Conservation (phyloP, 2,888 invertebrate genomes). For the Drosophila kokeensis region DNA sequence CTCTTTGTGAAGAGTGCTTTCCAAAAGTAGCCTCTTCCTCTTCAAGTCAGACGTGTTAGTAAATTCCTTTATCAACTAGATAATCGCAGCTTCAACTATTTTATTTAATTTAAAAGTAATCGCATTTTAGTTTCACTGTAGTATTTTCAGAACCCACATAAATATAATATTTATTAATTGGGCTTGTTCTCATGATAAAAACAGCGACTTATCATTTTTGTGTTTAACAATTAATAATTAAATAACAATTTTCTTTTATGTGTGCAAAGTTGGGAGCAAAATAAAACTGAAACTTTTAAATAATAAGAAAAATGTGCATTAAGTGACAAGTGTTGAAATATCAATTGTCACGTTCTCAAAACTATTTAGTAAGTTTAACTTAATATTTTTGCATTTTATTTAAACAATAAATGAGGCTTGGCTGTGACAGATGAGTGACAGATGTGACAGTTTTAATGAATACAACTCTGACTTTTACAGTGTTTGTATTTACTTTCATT, state of each 20-base stretch:
- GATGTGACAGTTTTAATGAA: background rate
- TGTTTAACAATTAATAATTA: background rate
- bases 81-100: background rate
- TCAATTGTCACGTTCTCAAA: background rate
- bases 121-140: background rate
- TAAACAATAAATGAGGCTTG: background rate
- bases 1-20: background rate
- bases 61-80: background rate
- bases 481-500: background rate
- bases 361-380: background rate
- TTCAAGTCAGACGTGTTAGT: background rate
- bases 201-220: background rate
- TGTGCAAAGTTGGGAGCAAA: background rate
- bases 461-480: background rate
- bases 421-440: background rate
- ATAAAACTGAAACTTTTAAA: background rate
- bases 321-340: background rate
- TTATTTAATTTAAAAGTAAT: background rate
- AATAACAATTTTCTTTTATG: background rate
- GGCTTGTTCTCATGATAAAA: background rate
- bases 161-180: background rate
- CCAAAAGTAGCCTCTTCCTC: background rate
- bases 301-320: background rate
- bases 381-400: background rate
- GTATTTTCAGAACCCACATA: background rate